Percentiles rank a stretch among this genome's conserved stretches.
Conservation (phyloP, 1,140 invertebrate genomes). For the Drosophila micromelanica region DNA sequence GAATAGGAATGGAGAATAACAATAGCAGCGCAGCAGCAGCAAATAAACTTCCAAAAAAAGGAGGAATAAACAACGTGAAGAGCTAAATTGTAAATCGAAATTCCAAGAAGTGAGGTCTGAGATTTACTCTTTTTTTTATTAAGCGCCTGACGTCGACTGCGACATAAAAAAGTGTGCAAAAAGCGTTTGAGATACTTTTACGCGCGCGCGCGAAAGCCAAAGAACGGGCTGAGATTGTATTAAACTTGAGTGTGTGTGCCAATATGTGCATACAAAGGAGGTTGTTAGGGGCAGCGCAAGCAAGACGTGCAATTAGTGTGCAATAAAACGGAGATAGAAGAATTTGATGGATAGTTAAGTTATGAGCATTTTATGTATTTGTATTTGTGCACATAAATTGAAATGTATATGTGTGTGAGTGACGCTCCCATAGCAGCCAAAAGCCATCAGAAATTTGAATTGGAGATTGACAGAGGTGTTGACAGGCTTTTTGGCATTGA, state of each 20-base stretch:
- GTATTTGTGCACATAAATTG: background rate
- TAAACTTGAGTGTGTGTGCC: constrained; percentile 1
- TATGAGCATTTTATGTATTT: constrained; percentile 38
- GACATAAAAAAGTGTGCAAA: constrained; percentile 48
- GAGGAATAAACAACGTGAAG: constrained; percentile 64
- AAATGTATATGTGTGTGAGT: background rate
- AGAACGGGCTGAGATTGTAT: constrained; percentile 28
- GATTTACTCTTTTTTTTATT: constrained; percentile 44
- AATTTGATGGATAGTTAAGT: constrained; percentile 48
- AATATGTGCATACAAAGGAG: constrained; percentile 41
- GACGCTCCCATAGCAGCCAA: constrained; percentile 16
- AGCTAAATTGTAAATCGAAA: constrained; percentile 82
- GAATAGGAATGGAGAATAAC: constrained; percentile 70
- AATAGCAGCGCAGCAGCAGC: constrained; percentile 54
- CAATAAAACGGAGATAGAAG: constrained; percentile 34
- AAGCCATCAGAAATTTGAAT: constrained; percentile 33
- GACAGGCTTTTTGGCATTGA: constrained; percentile 29
- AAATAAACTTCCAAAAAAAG: constrained; percentile 43
- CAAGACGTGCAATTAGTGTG: constrained; percentile 53
- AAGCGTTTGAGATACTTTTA: constrained; percentile 75
- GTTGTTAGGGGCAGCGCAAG: constrained; percentile 22
- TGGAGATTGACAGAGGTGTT: constrained; percentile 47
- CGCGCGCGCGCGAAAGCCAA: constrained; percentile 69
- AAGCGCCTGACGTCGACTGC: constrained; percentile 47
- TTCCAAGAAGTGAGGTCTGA: constrained; percentile 75